phyloP scores from a whole-genome alignment of 2,113 vertebrate species.

The Cacatua alba region DNA sequence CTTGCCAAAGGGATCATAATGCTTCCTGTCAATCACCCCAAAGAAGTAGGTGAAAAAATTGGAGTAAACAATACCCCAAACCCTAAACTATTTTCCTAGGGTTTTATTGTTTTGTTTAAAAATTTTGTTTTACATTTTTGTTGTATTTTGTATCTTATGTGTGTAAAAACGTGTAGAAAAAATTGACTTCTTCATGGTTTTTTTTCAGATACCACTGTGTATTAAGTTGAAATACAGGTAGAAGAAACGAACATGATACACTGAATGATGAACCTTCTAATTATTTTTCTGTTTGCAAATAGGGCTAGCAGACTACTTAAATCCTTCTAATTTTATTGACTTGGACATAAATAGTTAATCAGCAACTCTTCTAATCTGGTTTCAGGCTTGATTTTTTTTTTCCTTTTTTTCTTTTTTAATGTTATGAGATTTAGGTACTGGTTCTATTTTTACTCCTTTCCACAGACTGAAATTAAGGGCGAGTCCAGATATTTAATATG shows the following conservation, averaged over 20 bases:
- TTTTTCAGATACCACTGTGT: background rate
- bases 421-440: background rate
- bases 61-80: background rate
- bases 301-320: background rate
- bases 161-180: background rate
- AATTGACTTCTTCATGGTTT: rapidly evolving
- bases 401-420: background rate
- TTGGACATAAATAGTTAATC: background rate
- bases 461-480: background rate
- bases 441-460: background rate
- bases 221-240: background rate
- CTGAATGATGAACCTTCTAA: background rate
- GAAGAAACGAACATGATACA: background rate
- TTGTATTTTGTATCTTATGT: background rate
- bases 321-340: background rate
- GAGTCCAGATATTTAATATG: background rate
- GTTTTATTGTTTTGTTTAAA: background rate
- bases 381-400: background rate
- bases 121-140: background rate
- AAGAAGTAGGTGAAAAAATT: background rate
- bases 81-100: background rate
- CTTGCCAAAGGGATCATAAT: background rate
- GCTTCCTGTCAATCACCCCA: background rate
- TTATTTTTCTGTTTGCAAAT: background rate
- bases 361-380: background rate